Conservation (phyloP, 2,888 invertebrate species). For the Chymomyza caudatula region DNA sequence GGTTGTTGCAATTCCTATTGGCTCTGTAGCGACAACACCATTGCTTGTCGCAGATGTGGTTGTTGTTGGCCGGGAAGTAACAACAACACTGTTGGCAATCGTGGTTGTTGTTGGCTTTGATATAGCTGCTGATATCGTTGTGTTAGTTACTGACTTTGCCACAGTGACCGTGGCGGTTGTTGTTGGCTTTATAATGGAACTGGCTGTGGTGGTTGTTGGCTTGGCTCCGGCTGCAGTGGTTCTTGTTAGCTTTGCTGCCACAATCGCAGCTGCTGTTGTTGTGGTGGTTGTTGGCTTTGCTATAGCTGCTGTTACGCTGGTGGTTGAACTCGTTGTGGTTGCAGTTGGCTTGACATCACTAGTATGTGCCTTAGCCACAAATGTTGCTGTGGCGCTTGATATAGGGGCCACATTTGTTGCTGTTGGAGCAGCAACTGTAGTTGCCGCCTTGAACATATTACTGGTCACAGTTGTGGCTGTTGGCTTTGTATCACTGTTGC, state of each 20-base stretch:
- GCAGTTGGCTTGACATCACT: not conserved
- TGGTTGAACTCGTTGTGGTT: constrained; percentile 4
- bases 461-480: not conserved
- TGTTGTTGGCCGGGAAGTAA: not conserved
- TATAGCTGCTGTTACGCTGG: constrained; percentile 3
- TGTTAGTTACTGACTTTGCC: constrained; percentile 6
- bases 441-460: not conserved
- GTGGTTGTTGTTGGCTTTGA: not conserved
- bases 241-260: constrained; percentile 15
- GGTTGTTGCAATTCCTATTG: not conserved
- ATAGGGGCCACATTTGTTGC: constrained; percentile 10
- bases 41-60: not conserved
- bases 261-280: too few relatives aligned
- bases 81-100: not conserved
- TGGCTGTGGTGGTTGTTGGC: constrained; percentile 22
- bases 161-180: constrained; percentile 14
- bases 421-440: constrained; percentile 2
- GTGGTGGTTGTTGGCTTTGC: constrained; percentile 2
- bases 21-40: not conserved
- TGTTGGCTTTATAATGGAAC: constrained; percentile 31
- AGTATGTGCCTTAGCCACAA: not conserved
- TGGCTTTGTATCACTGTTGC: not conserved
- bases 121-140: not conserved
- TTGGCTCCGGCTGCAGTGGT: constrained; percentile 8
- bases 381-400: constrained; percentile 16